A percentile compares a stretch with the other conserved stretches of the same genome.
These are phyloP conservation scores for Gobius niger DNA, from an alignment of 2,113 vertebrate species.

Conservation along the genomic window DNA sequence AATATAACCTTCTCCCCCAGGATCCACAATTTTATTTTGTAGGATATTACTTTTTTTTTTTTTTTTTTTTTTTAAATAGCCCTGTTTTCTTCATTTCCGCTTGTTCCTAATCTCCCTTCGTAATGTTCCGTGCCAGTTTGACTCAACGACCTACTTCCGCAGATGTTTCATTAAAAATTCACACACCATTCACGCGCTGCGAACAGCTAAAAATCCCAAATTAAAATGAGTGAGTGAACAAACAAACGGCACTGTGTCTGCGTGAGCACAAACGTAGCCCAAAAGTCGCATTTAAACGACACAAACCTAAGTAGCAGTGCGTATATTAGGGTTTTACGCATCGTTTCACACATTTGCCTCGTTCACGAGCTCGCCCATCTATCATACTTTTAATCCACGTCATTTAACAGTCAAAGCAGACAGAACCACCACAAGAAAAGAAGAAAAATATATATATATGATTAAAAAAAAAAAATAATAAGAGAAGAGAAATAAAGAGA, in stretches of 20 bases:
- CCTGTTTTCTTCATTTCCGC: neutral
- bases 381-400: neutral
- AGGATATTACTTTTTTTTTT: no score
- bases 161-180: constrained; percentile 16
- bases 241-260: no score
- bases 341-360: neutral
- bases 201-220: constrained; percentile 2
- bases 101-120: neutral
- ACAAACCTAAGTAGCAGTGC: neutral
- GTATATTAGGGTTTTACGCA: neutral
- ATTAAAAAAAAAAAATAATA: no score
- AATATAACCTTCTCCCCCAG: no score
- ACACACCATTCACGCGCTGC: neutral
- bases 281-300: neutral
- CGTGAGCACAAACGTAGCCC: no score
- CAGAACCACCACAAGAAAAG: neutral
- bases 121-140: neutral
- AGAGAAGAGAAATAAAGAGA: constrained; percentile 43
- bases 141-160: neutral
- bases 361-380: neutral
- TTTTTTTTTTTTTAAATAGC: neutral
- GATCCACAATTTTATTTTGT: neutral
- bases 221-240: neutral
- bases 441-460: no score
- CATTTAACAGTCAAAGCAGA: neutral